These are phyloP conservation scores for Proteles cristata DNA, from an alignment of 2,113 vertebrate genomes.

Conservation along the genomic window DNA sequence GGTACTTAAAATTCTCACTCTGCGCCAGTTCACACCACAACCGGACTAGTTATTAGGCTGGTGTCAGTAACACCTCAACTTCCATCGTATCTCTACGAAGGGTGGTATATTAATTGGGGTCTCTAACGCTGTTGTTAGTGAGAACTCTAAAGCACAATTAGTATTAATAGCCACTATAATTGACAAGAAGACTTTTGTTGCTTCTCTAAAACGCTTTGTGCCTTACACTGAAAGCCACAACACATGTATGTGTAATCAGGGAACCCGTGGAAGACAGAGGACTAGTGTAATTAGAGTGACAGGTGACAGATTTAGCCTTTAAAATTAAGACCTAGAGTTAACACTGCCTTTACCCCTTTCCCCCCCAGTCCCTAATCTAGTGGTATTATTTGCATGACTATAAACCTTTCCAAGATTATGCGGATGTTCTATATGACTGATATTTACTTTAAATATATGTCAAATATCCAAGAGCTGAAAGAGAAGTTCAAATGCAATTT, in stretches of 20 bases:
- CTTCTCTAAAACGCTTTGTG: slow-evolving; percentile 21
- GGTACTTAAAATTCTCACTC: slow-evolving; percentile 73
- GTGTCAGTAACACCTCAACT: slow-evolving; percentile 26
- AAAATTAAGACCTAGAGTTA: slow-evolving; percentile 60
- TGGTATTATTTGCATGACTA: slow-evolving; percentile 60
- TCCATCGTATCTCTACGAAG: slow-evolving; percentile 41
- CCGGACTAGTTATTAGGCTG: slow-evolving; percentile 27
- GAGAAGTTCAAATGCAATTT: slow-evolving; percentile 59
- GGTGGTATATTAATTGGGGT: slow-evolving; percentile 46
- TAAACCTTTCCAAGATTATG: slow-evolving; percentile 59
- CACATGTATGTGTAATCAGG: neutral
- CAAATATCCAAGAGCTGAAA: slow-evolving; percentile 63
- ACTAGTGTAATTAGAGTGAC: slow-evolving; percentile 31
- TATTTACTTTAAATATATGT: slow-evolving; percentile 66
- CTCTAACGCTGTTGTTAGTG: neutral
- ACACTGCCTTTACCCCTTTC: slow-evolving; percentile 12
- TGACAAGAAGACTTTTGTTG: slow-evolving; percentile 32
- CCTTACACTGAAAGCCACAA: neutral
- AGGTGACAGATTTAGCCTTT: slow-evolving; percentile 56
- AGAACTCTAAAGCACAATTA: slow-evolving; percentile 53
- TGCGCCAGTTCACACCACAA: slow-evolving; percentile 53
- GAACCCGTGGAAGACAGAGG: neutral
- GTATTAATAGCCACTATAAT: neutral
- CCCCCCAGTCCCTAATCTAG: neutral
- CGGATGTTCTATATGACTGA: slow-evolving; percentile 55